Evolutionary conservation across 2,113 vertebrate species (phyloP).

Genomic region (Hyla sarda): DNA sequence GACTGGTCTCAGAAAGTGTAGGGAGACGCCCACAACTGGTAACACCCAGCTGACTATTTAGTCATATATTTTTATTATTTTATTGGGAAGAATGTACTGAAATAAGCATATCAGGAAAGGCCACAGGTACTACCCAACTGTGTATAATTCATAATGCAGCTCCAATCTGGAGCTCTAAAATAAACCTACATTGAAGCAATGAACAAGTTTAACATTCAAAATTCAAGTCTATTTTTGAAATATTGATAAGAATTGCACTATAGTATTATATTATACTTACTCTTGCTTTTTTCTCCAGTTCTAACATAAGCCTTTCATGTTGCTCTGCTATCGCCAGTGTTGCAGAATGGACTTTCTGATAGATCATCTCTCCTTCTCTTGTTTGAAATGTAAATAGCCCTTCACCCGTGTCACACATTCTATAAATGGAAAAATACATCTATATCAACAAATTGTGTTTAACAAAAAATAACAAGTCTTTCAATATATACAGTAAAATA

Average conservation of each 20-base stretch:
- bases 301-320: slow-evolving; percentile 95
- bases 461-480: background rate
- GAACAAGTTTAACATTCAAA: background rate
- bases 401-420: slow-evolving; percentile 99
- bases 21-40: too few relatives aligned
- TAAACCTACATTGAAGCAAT: background rate
- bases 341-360: slow-evolving; percentile 98
- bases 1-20: too few relatives aligned
- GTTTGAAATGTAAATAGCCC: slow-evolving; percentile 99
- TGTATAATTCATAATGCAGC: background rate
- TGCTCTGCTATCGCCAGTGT: slow-evolving; percentile 97
- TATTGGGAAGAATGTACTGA: too few relatives aligned
- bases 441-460: background rate
- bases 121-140: background rate
- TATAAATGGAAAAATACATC: slow-evolving; percentile 66
- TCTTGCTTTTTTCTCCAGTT: slow-evolving; percentile 97
- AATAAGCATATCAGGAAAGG: too few relatives aligned
- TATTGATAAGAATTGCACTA: background rate
- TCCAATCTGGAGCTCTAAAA: too few relatives aligned
- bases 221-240: background rate
- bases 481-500: background rate
- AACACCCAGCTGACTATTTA: too few relatives aligned
- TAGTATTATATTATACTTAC: slow-evolving; percentile 71
- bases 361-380: slow-evolving; percentile 98
- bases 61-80: too few relatives aligned